phyloP scores from a whole-genome alignment of 2,888 invertebrate genomes.

The Lucinisca nassula region DNA sequence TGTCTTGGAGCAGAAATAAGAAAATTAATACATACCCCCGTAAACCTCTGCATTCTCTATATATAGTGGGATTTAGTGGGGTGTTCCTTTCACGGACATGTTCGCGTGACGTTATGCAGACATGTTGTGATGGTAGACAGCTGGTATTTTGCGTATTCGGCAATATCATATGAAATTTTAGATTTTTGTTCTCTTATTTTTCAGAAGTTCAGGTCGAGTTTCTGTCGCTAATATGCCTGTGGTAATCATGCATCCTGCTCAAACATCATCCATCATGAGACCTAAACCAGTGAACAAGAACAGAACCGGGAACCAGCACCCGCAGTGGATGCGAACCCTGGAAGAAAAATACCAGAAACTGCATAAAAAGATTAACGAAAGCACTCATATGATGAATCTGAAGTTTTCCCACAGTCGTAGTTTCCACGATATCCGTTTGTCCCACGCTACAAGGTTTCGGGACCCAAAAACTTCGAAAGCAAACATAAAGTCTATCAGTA shows the following conservation, averaged over 20 bases:
- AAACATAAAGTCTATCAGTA: conserved; percentile 6
- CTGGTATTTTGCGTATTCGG: too few relatives aligned
- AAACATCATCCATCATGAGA: conserved; percentile 27
- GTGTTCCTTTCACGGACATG: too few relatives aligned
- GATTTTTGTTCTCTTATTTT: too few relatives aligned
- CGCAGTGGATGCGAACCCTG: conserved; percentile 82
- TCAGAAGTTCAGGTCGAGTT: neutral
- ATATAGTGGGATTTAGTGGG: too few relatives aligned
- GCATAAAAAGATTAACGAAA: conserved; percentile 79
- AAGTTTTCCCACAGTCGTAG: conserved; percentile 46
- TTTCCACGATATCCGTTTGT: conserved; percentile 55
- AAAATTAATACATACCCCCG: too few relatives aligned
- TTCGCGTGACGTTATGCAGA: too few relatives aligned
- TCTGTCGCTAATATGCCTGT: neutral
- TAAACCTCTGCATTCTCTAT: too few relatives aligned
- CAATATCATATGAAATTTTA: too few relatives aligned
- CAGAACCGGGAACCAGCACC: conserved; percentile 58
- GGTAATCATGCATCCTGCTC: conserved; percentile 55
- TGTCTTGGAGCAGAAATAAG: too few relatives aligned
- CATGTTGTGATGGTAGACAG: too few relatives aligned
- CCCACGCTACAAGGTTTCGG: conserved; percentile 50
- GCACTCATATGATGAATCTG: conserved; percentile 36
- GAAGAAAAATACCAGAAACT: conserved; percentile 82
- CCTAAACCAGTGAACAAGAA: conserved; percentile 25
- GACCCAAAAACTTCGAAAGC: conserved; percentile 29